Base-by-base conservation (phyloP, 2,113 vertebrate genomes). In the Paedocypris sp. region DNA sequence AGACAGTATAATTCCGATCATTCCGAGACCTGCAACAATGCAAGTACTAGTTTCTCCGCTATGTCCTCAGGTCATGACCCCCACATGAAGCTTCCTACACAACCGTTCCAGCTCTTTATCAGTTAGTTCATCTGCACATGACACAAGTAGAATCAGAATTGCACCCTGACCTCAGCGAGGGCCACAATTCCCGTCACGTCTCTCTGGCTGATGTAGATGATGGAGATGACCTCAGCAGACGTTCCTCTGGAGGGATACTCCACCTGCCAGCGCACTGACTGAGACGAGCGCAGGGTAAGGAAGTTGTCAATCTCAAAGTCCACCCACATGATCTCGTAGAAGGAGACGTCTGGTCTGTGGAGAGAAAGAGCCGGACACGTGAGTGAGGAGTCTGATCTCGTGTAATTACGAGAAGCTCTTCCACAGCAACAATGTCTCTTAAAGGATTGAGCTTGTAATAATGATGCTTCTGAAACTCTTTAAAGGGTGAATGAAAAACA, bases 291-390 rank as follows among this genome's bases (percentile, higher is more conserved):
- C 75, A 84, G 77, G 60, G 79, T 85, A 48, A 92, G 92, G 20
- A 83, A 77, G 20, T 92, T 94, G 75, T 90, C 91, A 0, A 93
- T 73, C 69, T 94, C 90, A 5, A 97, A 92, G 57, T 94, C 93
- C 77, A 97, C 85, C 77, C 91, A 90, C 80, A 95, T 81, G 82
- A 97, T 86, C 79, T 97, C 92, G 0, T 90, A 89, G 23, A 86
- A 81, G 9, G 85, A 76, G 8, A 66, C 82, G 5, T 93, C 90
- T 42, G 71, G 70, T 66, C 93, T 97, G 75, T 20, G 58, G 47
- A 66, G 50, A 60, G 25, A 42, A 50, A 18, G n/a, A 13, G 13
- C 20, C 13, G 48, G 46, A 32, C 13, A 22, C 32, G 43, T 16
- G 8, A 10, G 16, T 53, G 10, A 39, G 48, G 12, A 5, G 11